These are phyloP conservation scores for Anarhynchus alexandrinus DNA, from an alignment of 2,113 vertebrate species.

Conservation along the genomic window DNA sequence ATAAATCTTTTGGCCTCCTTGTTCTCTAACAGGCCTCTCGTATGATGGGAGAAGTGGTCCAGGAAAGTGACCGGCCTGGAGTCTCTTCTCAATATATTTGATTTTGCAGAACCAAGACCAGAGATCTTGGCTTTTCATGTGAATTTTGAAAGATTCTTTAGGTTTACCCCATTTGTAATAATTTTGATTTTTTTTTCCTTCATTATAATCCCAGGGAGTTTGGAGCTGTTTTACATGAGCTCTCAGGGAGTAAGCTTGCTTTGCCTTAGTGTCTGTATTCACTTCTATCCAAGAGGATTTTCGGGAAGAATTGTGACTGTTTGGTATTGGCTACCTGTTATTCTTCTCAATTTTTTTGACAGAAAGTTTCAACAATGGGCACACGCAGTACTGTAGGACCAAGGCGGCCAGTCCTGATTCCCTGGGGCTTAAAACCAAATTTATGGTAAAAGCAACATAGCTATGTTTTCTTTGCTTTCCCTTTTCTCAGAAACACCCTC, in stretches of 20 bases:
- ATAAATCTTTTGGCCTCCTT: not conserved
- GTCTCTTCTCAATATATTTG: not conserved
- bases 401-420: not conserved
- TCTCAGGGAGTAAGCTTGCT: not conserved
- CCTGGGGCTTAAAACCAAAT: not conserved
- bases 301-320: not conserved
- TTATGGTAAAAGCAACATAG: not conserved
- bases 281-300: rapidly evolving
- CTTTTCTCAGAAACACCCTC: not conserved
- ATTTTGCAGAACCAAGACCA: not conserved
- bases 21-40: rapidly evolving
- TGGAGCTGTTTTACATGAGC: not conserved
- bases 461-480: not conserved
- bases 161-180: not conserved
- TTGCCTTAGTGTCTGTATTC: not conserved
- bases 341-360: not conserved
- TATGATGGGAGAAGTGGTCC: not conserved
- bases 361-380: not conserved
- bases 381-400: not conserved
- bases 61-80: not conserved
- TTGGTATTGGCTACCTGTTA: not conserved
- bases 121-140: not conserved
- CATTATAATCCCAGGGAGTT: not conserved
- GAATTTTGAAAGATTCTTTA: not conserved
- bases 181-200: not conserved